Evolutionary conservation across 2,888 invertebrate genomes (phyloP).

Genomic region (Nymphalis polychloros): DNA sequence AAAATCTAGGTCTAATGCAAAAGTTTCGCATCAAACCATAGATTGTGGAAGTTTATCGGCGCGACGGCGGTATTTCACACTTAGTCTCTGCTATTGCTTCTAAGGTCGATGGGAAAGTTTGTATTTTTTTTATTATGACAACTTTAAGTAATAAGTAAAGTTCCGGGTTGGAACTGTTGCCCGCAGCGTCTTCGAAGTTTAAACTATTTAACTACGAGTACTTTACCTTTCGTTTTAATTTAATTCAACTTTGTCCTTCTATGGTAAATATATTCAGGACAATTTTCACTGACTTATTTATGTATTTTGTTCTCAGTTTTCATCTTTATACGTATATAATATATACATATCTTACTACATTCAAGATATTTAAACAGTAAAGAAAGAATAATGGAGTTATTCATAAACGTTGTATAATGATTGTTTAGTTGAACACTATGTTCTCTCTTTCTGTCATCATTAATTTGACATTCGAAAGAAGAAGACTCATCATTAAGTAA

Average conservation of each 20-base stretch:
- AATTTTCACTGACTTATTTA: neutral
- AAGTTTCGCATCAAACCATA: too few relatives aligned
- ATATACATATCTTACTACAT: too few relatives aligned
- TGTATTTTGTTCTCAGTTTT: neutral
- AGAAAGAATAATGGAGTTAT: too few relatives aligned
- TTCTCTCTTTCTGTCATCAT: too few relatives aligned
- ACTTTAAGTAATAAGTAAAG: conserved; percentile 17
- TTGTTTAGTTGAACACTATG: too few relatives aligned
- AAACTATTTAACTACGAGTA: conserved; percentile 13
- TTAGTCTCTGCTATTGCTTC: neutral
- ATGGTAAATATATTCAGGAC: conserved; percentile 10
- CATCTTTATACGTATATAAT: too few relatives aligned
- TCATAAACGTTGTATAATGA: too few relatives aligned
- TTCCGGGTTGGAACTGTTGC: conserved; percentile 14
- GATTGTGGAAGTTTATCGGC: too few relatives aligned
- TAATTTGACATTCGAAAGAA: too few relatives aligned
- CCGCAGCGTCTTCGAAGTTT: conserved; percentile 14
- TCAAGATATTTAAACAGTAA: too few relatives aligned
- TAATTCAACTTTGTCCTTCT: conserved; percentile 14
- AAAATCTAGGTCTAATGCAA: too few relatives aligned
- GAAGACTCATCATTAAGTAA: too few relatives aligned
- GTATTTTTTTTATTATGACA: neutral
- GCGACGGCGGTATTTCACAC: neutral
- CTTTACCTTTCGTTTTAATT: conserved; percentile 11
- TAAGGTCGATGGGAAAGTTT: neutral